Evolutionary conservation across 2,888 invertebrate genomes (phyloP).

Genomic region (Orthosia cruda): DNA sequence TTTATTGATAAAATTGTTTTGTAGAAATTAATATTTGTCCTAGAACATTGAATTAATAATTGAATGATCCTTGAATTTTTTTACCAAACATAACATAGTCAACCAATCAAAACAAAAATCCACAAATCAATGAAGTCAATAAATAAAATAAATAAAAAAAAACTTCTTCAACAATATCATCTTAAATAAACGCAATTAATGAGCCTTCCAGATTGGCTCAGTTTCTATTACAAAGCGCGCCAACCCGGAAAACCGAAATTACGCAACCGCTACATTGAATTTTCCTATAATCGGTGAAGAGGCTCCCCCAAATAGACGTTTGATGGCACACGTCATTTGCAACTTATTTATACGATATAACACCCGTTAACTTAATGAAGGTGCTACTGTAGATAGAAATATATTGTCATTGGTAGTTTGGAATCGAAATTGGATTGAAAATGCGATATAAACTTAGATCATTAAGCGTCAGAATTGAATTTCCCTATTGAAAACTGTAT

Average conservation of each 20-base stretch:
- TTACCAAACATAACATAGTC: too few species aligned
- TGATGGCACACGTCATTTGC: conserved; percentile 50
- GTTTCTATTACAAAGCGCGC: conserved; percentile 82
- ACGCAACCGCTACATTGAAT: conserved; percentile 89
- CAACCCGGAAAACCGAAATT: conserved; percentile 90
- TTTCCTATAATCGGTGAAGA: conserved; percentile 84
- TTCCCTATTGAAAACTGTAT: conserved; percentile 12
- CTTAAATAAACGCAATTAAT: conserved; percentile 1
- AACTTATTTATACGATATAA: conserved; percentile 44
- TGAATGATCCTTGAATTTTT: too few species aligned
- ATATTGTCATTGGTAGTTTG: conserved; percentile 21
- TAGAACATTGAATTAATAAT: too few species aligned
- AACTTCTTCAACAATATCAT: conserved; percentile 1
- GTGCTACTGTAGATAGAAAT: conserved; percentile 12
- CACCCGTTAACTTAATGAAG: conserved; percentile 36
- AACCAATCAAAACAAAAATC: too few species aligned
- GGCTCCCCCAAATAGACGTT: conserved; percentile 43
- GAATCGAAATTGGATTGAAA: conserved; percentile 16
- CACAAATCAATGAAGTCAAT: not conserved
- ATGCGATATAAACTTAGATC: conserved; percentile 21
- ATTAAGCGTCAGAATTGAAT: conserved; percentile 2
- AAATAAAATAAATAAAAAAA: not conserved
- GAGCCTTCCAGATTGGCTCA: conserved; percentile 15
- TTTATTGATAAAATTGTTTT: too few species aligned
- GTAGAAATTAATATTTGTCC: too few species aligned